phyloP scores from a whole-genome alignment of 2,113 vertebrate species.

The Pyxicephalus adspersus region DNA sequence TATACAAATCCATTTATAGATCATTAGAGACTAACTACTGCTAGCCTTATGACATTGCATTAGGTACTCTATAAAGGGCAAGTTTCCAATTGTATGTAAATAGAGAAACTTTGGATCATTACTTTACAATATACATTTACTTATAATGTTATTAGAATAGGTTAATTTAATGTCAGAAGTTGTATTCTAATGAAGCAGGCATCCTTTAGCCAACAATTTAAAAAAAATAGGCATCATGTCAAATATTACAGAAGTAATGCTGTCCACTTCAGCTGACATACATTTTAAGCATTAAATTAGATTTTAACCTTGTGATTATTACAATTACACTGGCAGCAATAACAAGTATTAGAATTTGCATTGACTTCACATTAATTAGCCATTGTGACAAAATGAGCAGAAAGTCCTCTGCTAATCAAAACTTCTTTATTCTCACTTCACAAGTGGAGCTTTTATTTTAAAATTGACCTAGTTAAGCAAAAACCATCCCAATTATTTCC shows the following conservation, averaged over 20 bases:
- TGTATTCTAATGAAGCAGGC: not conserved
- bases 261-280: not conserved
- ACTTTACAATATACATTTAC: no score
- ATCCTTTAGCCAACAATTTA: not conserved
- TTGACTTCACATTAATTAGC: slow-evolving; percentile 48
- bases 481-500: slow-evolving; percentile 32
- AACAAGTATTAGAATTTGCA: slow-evolving; percentile 20
- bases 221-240: slow-evolving; percentile 1
- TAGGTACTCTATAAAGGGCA: no score
- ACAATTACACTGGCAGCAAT: slow-evolving; percentile 42
- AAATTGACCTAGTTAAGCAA: slow-evolving; percentile 45
- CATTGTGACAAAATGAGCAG: slow-evolving; percentile 30
- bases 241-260: not conserved
- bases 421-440: slow-evolving; percentile 33
- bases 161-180: not conserved
- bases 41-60: no score
- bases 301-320: slow-evolving; percentile 45
- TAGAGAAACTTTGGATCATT: no score
- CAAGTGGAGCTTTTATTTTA: slow-evolving; percentile 24
- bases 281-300: slow-evolving; percentile 31
- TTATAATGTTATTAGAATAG: no score
- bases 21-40: no score
- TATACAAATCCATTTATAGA: no score
- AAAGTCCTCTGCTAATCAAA: slow-evolving; percentile 39
- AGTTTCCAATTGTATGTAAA: no score